Base-by-base conservation (phyloP, 2,113 vertebrate species). In the Eublepharis macularius region DNA sequence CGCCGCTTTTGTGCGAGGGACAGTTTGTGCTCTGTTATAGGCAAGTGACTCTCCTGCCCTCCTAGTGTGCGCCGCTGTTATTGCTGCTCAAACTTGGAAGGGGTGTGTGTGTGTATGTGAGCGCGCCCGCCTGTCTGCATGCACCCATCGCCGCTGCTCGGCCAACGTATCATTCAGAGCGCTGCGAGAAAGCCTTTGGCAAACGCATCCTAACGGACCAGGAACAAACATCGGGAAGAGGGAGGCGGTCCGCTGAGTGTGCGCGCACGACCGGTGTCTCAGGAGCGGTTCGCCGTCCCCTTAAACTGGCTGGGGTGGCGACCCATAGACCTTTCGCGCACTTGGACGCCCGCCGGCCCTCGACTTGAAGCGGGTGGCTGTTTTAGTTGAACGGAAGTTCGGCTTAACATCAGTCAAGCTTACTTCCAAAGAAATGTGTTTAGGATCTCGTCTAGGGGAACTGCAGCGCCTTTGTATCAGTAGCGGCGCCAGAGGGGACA, bases 11-110 rank as follows among this genome's bases (percentile, higher is more conserved):
- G 95, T 95, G 94, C 91, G 65, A 79, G 21, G 90, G 80, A 91
- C 95, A 96, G 96, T 96, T 96, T 91, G 93, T 86, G 90, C 87
- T 66, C 90, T 90, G 83, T 94, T 90, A 73, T 83, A 88, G 91
- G 89, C 89, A 94, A 88, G 90, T 78, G 93, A 82, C 92, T 95
- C 95, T 94, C 90, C 92, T 93, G 92, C 87, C 90, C 92, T 95
- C 90, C 87, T 89, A 87, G 93, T 90, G 92, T 91, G 91, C 88
- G 76, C 87, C 90, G 69, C 83, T 87, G 90, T 89, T 91, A 91
- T 76, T 93, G 87, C 91, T 65, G 89, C 86, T 86, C 90, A 92
- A 95, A 96, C 92, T 96, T 95, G 90, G 47, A 89, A 92, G 89
- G 87, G 83, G 43, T 32, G 41, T 85, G 1, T 77, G 86, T 41